phyloP scores from a whole-genome alignment of 2,113 vertebrate species.

The Miniopterus natalensis region DNA sequence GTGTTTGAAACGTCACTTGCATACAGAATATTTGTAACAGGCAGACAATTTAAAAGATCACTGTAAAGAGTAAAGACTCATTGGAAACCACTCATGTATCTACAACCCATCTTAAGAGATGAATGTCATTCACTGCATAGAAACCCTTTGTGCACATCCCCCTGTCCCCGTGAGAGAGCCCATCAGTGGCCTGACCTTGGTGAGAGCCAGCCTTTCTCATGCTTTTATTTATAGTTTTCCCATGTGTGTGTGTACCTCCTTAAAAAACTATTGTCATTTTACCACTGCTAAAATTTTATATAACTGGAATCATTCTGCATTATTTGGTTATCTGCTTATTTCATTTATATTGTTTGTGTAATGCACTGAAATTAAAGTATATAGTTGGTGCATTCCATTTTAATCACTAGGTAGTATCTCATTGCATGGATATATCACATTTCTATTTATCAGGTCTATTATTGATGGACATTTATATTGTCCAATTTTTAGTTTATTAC shows the following conservation, averaged over 20 bases:
- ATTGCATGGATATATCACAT: background rate
- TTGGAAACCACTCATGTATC: background rate
- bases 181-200: background rate
- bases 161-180: background rate
- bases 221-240: background rate
- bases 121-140: background rate
- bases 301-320: background rate
- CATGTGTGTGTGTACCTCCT: background rate
- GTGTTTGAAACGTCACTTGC: background rate
- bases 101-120: background rate
- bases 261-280: background rate
- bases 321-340: background rate
- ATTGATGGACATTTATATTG: background rate
- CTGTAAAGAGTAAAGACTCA: background rate
- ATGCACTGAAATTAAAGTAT: background rate
- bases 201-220: background rate
- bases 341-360: background rate
- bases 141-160: background rate
- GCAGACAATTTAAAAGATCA: background rate
- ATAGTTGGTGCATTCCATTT: background rate
- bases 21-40: background rate
- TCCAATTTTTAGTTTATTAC: background rate
- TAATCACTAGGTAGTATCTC: background rate
- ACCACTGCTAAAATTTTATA: background rate
- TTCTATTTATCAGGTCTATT: background rate